Base-by-base conservation (phyloP, 2,888 invertebrate species). In the Dasypogon diadema region DNA sequence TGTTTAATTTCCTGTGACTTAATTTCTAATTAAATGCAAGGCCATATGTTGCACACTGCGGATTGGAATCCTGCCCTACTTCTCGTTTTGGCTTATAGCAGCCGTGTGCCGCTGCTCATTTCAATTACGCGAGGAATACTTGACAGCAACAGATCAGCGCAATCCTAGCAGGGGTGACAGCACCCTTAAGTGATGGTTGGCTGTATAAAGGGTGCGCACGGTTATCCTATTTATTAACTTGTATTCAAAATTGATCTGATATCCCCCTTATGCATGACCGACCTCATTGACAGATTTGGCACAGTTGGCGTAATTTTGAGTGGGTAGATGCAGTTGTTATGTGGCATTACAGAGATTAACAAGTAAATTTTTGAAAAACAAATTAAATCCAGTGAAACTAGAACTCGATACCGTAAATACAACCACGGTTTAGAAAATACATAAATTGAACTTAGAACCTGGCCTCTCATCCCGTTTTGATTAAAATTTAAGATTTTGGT, bases 21-120 rank as follows among this genome's bases (percentile, higher is more conserved):
- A 79, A 79, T 79, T 79, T 79, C 77, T 79, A 79, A 79, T 79
- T 79, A 79, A 79, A 79, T 79, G 76, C 74, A 60, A 24, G 12
- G 72, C 79, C 79, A 79, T 79, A 79, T 79, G 79, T 77, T 79
- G 77, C 78, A 75, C 72, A 68, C 75, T 54, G 76, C 18, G 74
- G 70, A 73, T 56, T 58, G 21, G 54, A 21, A 70, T 30, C 70
- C 70, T 14, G 22, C 22, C 46, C 12, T 14, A 34, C 21, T 54
- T 21, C 30, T 70, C 16, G n/a, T 3, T 70, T 51, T 54, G 54
- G 21, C 54, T 34, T 54, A 30, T 26, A 37, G 12, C 54, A 46
- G 51, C 18, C 30, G 30, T 46, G 70, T 70, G 30, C 51, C 21
- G 8, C 70, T 70, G 70, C 54, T 70, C 70, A 54, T 70, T 70